phyloP scores from a whole-genome alignment of 1,140 invertebrate species.

The Rhopalosiphum padi region DNA sequence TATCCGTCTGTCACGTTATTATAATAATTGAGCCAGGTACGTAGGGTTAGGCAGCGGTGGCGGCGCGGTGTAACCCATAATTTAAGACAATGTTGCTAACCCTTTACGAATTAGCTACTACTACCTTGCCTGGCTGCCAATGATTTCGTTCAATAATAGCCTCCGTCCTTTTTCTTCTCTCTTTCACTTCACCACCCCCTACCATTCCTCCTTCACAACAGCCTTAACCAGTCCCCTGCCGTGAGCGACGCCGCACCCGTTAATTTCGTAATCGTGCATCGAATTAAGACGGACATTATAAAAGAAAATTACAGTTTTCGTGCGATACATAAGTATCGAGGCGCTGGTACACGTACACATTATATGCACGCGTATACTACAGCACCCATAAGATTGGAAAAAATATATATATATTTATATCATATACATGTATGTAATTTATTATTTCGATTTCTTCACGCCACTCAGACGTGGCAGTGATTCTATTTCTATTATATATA shows the following conservation, averaged over 20 bases:
- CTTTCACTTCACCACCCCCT: not conserved
- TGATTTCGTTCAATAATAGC: slow-evolving; percentile 56
- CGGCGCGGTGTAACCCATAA: slow-evolving; percentile 42
- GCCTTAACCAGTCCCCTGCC: slow-evolving; percentile 26
- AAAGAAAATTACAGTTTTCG: slow-evolving; percentile 52
- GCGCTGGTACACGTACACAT: slow-evolving; percentile 13
- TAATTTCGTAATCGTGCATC: slow-evolving; percentile 56
- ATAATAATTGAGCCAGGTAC: slow-evolving; percentile 44
- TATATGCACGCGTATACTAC: not conserved
- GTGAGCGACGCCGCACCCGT: slow-evolving; percentile 47
- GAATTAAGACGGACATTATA: slow-evolving; percentile 40
- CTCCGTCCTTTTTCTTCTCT: slow-evolving; percentile 25
- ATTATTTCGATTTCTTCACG: not conserved
- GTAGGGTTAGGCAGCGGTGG: not conserved
- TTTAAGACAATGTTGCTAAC: slow-evolving; percentile 56
- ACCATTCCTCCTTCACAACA: not conserved
- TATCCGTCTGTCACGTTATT: slow-evolving; percentile 55
- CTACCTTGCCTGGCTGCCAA: slow-evolving; percentile 27
- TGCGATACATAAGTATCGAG: slow-evolving; percentile 49
- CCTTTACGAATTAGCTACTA: slow-evolving; percentile 56
- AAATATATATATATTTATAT: not conserved
- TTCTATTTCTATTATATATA: slow-evolving; percentile 6
- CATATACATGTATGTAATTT: not conserved
- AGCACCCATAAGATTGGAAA: not conserved
- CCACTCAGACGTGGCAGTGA: not conserved